phyloP scores from a whole-genome alignment of 1,140 invertebrate genomes.

The Ooceraea biroi region DNA sequence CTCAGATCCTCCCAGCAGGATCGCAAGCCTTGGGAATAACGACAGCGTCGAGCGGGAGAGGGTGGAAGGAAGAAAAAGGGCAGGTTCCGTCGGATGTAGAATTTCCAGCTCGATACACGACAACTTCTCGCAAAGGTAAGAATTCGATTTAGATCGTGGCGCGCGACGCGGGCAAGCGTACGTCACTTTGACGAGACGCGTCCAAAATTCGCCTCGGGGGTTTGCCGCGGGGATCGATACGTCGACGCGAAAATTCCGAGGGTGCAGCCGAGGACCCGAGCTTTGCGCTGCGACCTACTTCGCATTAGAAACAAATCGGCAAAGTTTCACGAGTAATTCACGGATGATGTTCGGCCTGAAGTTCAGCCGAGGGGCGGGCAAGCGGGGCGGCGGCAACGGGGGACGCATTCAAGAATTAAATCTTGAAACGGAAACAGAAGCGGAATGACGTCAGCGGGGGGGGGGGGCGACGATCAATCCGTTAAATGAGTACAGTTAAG shows the following conservation, averaged over 20 bases:
- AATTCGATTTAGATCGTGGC: slow-evolving; percentile 52
- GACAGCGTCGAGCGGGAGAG: slow-evolving; percentile 29
- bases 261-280: not conserved
- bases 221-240: not conserved
- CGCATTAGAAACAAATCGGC: slow-evolving; percentile 39
- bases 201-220: slow-evolving; percentile 23
- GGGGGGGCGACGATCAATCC: slow-evolving; percentile 8
- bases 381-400: too few relatives aligned
- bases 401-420: slow-evolving; percentile 24
- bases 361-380: too few relatives aligned
- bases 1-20: slow-evolving; percentile 34
- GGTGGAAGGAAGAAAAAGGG: not conserved
- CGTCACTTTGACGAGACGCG: slow-evolving; percentile 22
- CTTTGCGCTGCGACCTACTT: not conserved
- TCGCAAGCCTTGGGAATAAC: slow-evolving; percentile 24
- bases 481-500: slow-evolving; percentile 52
- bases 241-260: slow-evolving; percentile 22
- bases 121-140: slow-evolving; percentile 12
- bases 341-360: not conserved
- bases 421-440: slow-evolving; percentile 14
- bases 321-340: slow-evolving; percentile 31
- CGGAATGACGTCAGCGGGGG: too few relatives aligned
- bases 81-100: slow-evolving; percentile 42
- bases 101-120: slow-evolving; percentile 47
- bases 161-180: slow-evolving; percentile 17